Base-by-base conservation (phyloP, 2,797 vertebrate genomes). In the Bryconaethiops microstoma region DNA sequence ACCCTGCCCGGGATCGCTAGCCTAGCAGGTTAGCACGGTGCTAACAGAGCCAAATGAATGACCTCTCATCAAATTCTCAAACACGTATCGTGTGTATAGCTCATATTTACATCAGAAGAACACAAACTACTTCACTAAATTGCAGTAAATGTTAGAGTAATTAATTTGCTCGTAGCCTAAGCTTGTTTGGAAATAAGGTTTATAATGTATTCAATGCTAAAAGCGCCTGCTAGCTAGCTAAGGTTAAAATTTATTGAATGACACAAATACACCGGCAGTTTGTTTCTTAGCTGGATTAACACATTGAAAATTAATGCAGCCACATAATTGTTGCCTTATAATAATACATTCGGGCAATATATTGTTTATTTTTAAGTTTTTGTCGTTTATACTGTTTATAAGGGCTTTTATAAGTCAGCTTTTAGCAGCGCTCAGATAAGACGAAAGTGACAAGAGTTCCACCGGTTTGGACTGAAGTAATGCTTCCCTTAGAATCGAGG, bases 41-140 rank as follows among this genome's bases (percentile, higher is more conserved):
- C 77, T 84, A 83, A 80, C 77, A 88, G 90, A 82, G 79, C 40
- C 35, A 85, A 92, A 94, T 94, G 93, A 94, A 95, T 94, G 94
- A 95, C 94, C 94, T 95, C 94, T 90, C 91, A 86, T 92, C 88
- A 88, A 90, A 82, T 67, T 79, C 67, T 70, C 0, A 54, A 19
- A 40, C 68, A 12, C n/a, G 52, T 42, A 1, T 54, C 23, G 5
- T 2, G 19, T 0, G 19, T 6, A 6, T 9, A 1, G 29, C 23
- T 60, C 59, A 25, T 29, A 29, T 29, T 29, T 29, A 29, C 29
- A 29, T 29, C 29, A 1, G 29, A 29, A 29, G 42, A 45, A 45
- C 42, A 45, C 42, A 45, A 50, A 50, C 10, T 10, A 45, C 48
- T 12, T 10, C 8, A 12, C 6, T 50, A 50, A 50, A 13, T 50